These are phyloP conservation scores for Darevskia nairensis DNA, from an alignment of 2,797 vertebrate genomes.

Conservation along the genomic window DNA sequence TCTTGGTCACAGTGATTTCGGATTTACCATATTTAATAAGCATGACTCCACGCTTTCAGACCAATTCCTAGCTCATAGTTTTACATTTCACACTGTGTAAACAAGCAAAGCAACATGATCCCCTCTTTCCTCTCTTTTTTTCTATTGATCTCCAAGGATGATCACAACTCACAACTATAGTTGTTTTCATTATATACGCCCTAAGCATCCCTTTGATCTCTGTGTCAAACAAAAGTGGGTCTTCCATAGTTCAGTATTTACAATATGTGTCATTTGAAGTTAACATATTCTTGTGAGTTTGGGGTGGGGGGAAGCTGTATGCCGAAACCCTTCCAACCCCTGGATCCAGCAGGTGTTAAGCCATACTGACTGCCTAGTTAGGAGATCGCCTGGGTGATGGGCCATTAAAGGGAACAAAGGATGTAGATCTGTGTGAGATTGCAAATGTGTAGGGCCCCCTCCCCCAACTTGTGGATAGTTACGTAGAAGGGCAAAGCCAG, in stretches of 20 bases:
- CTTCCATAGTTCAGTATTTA: background rate
- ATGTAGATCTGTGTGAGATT: too few species aligned
- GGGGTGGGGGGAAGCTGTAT: too few species aligned
- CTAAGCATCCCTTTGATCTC: background rate
- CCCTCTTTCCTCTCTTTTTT: constrained; percentile 4
- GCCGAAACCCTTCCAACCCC: too few species aligned
- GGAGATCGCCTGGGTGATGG: too few species aligned
- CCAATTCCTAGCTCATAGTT: background rate
- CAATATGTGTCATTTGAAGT: background rate
- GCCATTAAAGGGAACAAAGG: too few species aligned
- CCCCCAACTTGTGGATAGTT: too few species aligned
- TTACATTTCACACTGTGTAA: constrained; percentile 28
- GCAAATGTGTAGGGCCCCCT: too few species aligned
- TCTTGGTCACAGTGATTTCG: constrained; percentile 10
- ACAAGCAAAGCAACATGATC: background rate
- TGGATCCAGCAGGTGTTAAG: too few species aligned
- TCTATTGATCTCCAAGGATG: constrained; percentile 16
- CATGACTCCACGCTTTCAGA: constrained; percentile 1
- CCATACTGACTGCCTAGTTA: too few species aligned
- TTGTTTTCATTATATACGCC: constrained; percentile 5
- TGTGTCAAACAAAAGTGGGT: background rate
- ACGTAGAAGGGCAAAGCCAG: too few species aligned
- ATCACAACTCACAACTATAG: background rate
- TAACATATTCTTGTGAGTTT: background rate
- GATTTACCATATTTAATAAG: background rate